A percentile compares a stretch with the other conserved stretches of the same genome.
Conservation (phyloP, 1,140 invertebrate genomes). For the Drosophila ohnishii region DNA sequence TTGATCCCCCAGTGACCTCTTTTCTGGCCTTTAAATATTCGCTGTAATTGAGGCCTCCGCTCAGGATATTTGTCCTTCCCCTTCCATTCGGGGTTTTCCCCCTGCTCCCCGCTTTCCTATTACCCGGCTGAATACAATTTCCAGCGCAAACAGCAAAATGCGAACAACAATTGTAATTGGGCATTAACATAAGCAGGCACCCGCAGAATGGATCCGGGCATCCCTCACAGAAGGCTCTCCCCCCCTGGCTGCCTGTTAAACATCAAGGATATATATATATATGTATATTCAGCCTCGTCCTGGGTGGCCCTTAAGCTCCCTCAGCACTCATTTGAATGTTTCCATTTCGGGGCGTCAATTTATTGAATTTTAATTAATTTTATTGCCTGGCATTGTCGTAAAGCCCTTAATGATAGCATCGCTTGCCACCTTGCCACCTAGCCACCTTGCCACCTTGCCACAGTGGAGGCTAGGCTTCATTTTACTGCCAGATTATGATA, state of each 20-base stretch:
- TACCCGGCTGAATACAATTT: conserved; percentile 59
- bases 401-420: conserved; percentile 71
- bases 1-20: conserved; percentile 24
- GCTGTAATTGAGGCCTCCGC: conserved; percentile 13
- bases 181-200: conserved; percentile 76
- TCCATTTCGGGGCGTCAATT: conserved; percentile 66
- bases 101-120: neutral
- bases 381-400: conserved; percentile 66
- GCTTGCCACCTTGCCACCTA: conserved; percentile 3
- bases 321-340: conserved; percentile 49
- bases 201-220: conserved; percentile 21
- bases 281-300: neutral
- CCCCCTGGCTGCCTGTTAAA: conserved; percentile 27
- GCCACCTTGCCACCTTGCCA: neutral
- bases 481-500: conserved; percentile 32
- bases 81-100: neutral
- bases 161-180: conserved; percentile 79
- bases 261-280: conserved; percentile 31
- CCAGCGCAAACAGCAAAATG: conserved; percentile 67
- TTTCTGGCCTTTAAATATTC: conserved; percentile 13
- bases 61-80: conserved; percentile 18
- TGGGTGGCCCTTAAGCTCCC: conserved; percentile 1
- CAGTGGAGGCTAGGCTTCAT: conserved; percentile 2
- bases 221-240: neutral
- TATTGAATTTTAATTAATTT: conserved; percentile 82